Evolutionary conservation across 2,888 invertebrate species (phyloP), one percentile per base, ranked within the genome.

Genomic region (Thecocarcelia acutangulata): DNA sequence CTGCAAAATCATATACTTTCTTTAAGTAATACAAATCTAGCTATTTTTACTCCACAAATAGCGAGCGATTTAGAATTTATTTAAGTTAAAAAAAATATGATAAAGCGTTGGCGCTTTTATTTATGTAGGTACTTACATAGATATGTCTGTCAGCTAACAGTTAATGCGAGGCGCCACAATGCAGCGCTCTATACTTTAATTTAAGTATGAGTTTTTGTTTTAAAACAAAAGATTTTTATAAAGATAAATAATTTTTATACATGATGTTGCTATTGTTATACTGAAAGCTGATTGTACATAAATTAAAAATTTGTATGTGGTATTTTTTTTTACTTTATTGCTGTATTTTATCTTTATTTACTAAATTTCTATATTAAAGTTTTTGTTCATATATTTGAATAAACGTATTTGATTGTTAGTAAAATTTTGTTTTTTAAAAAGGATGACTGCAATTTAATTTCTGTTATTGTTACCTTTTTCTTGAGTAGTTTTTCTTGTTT

Each of bases 261-360:
- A 68, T 68, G 17, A 15, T 42, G 15, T 13, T 40, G 42, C 42
- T 21, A 15, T 44, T 50, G n/a, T 56, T 17, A 70, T 72, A 66
- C 72, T 24, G 73, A 24, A 68, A 61, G 61, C 56, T 48, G 42
- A 33, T 56, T 12, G 24, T 24, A 61, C 17, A 63, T 24, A 81
- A 81, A 81, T 73, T 63, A 77, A 68, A 77, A 56, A 63, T 56
- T 59, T 44, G 58, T 59, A 9, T 37, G 9, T 58, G 21, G 37
- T 33, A 17, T 70, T 54, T 80, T 68, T 70, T 68, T 72, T 72
- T 19, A 66, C 44, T 76, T 77, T 77, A 81, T 81, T 81, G 73
- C 81, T 77, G 68, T 73, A 80, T 70, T 75, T 73, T 77, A 56
- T 81, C 73, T 77, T 73, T 77, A 81, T 77, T 81, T 81, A 63